Evolutionary conservation across 2,113 vertebrate genomes (phyloP), one percentile per base, ranked within the genome.

Genomic region (Trichechus manatus): DNA sequence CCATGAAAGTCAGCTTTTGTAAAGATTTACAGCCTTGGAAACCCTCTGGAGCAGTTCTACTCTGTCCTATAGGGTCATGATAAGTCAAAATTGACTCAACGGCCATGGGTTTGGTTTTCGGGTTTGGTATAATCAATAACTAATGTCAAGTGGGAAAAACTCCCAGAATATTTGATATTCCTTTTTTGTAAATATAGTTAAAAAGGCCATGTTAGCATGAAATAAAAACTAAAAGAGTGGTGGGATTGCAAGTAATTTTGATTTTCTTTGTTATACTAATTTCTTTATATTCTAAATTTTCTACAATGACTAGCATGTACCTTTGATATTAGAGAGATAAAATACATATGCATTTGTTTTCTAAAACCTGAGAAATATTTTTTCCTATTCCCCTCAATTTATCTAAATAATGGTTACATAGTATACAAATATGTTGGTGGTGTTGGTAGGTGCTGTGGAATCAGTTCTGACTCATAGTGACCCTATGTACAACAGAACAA

Each of bases 131-230:
- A 78, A 59, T n/a, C 47, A 50, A 44, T 39, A 59, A 70, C 50
- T 47, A 80, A 20, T 42, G 19, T 83, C 84, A 47, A 83, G 33
- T 70, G 61, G 42, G 36, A 92, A 53, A 78, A 70, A 36, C 39
- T 39, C 39, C 39, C 42, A 78, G 33, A 84, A 84, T 64, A 47
- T 83, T 66, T 87, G 13, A 39, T 61, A 68, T 29, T 59, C 47
- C 22, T 77, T 68, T 89, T 95, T 89, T 39, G 7, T 89, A 85
- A 96, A 63, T 85, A 86, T 79, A 79, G 22, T 72, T 89, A 11
- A 85, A 91, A 80, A 80, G 39, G 11, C 78, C 42, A 13, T 89
- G 15, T 72, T 84, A 85, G 44, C 84, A 68, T 36, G 93, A 63
- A 89, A 95, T 78, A 63, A 93, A 85, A 84, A 19, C 39, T 42